Evolutionary conservation across 2,113 vertebrate genomes (phyloP).

Genomic region (Melanocharis versteri): DNA sequence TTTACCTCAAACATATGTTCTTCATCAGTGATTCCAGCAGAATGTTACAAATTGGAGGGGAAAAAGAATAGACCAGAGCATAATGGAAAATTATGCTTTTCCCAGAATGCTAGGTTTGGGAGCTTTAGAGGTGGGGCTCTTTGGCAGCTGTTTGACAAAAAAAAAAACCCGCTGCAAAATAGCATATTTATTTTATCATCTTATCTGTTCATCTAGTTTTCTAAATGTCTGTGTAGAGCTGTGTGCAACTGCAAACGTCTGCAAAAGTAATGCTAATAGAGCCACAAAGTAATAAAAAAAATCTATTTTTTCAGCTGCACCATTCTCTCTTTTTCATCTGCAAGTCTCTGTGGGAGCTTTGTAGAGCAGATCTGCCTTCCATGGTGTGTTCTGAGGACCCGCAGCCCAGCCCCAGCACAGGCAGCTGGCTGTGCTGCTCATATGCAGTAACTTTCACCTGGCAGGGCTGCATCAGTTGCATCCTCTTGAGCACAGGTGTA

Average conservation of each 20-base stretch:
- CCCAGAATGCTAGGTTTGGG: not conserved
- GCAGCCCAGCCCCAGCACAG: not conserved
- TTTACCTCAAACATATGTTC: conserved; percentile 71
- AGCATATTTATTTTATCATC: not conserved
- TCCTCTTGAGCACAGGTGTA: not conserved
- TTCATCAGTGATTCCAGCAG: conserved; percentile 68
- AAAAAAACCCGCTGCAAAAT: not conserved
- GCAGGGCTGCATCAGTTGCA: not conserved
- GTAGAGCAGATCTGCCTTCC: not conserved
- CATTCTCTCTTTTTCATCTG: not conserved
- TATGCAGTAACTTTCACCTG: not conserved
- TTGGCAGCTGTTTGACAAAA: not conserved
- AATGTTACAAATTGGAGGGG: conserved; percentile 58
- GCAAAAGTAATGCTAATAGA: not conserved
- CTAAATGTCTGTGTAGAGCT: not conserved
- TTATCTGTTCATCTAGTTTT: not conserved
- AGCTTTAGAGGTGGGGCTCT: not conserved
- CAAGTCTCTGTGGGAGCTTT: not conserved
- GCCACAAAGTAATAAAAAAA: not conserved
- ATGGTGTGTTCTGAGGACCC: not conserved
- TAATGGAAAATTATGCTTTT: conserved; percentile 43
- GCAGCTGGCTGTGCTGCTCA: not conserved
- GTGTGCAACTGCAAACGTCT: not conserved
- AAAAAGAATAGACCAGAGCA: conserved; percentile 51
- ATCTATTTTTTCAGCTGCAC: not conserved